phyloP scores from a whole-genome alignment of 92 coral and sea anemone species.

The Siderastrea radians region DNA sequence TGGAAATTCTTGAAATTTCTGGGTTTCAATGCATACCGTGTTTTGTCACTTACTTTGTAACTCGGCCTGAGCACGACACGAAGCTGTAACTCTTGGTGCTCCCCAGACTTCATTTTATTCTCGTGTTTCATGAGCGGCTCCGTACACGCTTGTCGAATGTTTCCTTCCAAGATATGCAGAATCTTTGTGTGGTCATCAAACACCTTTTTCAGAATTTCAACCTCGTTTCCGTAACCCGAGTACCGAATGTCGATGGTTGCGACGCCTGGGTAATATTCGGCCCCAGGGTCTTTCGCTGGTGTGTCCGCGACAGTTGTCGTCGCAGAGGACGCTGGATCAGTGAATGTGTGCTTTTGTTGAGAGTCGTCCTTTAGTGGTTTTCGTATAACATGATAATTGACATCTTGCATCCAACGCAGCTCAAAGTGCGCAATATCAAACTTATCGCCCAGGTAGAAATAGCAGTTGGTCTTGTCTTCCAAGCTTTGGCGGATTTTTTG shows the following conservation, averaged over 20 bases:
- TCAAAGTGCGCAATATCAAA: constrained; percentile 81
- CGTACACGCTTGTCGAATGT: constrained; percentile 79
- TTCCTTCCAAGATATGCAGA: constrained; percentile 66
- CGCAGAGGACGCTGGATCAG: neutral
- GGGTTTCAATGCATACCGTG: neutral
- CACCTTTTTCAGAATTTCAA: constrained; percentile 28
- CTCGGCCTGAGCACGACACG: constrained; percentile 67
- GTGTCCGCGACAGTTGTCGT: constrained; percentile 1
- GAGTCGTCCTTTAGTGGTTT: neutral
- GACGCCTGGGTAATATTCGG: constrained; percentile 65
- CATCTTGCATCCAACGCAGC: constrained; percentile 77
- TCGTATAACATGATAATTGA: neutral
- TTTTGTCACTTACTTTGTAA: constrained; percentile 61
- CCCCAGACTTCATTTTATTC: constrained; percentile 79
- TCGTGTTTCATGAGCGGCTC: constrained; percentile 85
- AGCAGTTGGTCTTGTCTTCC: constrained; percentile 69
- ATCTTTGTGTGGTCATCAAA: constrained; percentile 55
- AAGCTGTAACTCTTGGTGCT: constrained; percentile 71
- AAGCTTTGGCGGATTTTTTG: constrained; percentile 78
- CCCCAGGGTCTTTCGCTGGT: constrained; percentile 26
- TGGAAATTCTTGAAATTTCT: no score
- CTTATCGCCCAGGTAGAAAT: constrained; percentile 80
- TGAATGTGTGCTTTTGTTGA: neutral
- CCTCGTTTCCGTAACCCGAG: constrained; percentile 69
- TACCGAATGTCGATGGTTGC: constrained; percentile 79